Conservation (phyloP, 2,888 invertebrate species). For the Cataglyphis albicans region DNA sequence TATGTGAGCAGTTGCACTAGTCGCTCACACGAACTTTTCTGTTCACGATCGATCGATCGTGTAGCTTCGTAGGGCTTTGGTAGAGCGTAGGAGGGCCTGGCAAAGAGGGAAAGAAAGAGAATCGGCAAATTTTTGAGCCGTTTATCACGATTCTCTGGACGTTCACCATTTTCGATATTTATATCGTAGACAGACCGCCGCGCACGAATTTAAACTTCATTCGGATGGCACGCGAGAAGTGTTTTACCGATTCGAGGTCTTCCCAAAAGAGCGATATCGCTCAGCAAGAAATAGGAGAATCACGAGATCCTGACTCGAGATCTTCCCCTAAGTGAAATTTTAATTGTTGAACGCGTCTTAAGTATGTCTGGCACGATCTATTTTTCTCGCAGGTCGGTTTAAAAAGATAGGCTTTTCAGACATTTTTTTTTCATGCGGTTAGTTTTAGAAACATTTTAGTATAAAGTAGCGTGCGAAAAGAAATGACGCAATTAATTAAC, state of each 20-base stretch:
- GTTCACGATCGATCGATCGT: conserved; percentile 73
- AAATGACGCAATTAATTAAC: too few species aligned
- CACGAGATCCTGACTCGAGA: neutral
- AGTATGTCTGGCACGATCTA: conserved; percentile 13
- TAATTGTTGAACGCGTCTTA: neutral
- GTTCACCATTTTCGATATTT: conserved; percentile 53
- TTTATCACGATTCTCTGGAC: conserved; percentile 64
- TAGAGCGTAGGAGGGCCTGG: conserved; percentile 55
- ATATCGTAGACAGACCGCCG: conserved; percentile 23
- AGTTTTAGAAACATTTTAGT: neutral
- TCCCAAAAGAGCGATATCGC: conserved; percentile 40
- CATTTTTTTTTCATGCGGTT: neutral
- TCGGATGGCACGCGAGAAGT: conserved; percentile 28
- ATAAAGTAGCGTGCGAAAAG: neutral
- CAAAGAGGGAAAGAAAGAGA: conserved; percentile 40
- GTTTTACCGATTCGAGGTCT: conserved; percentile 29
- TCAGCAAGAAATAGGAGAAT: conserved; percentile 14
- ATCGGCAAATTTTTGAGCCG: conserved; percentile 57
- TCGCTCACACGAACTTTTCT: conserved; percentile 66
- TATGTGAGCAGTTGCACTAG: conserved; percentile 20
- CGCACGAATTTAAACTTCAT: conserved; percentile 43
- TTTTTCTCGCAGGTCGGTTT: neutral
- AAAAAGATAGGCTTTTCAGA: neutral
- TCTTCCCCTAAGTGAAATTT: neutral
- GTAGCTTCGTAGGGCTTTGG: conserved; percentile 67